A percentile compares a stretch with the other conserved stretches of the same genome.
Conservation (phyloP, 2,113 vertebrate species). For the Xyliphius kryptos region DNA sequence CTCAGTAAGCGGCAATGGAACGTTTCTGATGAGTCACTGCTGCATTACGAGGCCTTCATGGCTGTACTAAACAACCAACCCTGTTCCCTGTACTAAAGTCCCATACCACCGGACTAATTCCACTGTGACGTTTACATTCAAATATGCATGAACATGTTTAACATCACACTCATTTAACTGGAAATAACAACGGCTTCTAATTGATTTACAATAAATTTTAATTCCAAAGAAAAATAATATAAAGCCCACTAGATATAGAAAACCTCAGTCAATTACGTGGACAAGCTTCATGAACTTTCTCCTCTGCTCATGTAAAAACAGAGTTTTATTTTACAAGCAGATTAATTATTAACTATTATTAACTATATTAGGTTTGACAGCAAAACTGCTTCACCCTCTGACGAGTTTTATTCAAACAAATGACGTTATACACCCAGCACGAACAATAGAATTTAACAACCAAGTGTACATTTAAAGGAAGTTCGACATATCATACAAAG, state of each 20-base stretch:
- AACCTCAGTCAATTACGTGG: too few relatives aligned
- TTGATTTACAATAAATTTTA: too few relatives aligned
- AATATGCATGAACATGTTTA: too few relatives aligned
- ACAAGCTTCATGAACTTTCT: too few relatives aligned
- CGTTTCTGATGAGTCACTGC: slow-evolving; percentile 29
- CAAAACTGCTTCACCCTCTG: background rate
- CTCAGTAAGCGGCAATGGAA: background rate
- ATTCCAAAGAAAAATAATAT: too few relatives aligned
- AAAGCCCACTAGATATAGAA: too few relatives aligned
- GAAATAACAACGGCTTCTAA: too few relatives aligned
- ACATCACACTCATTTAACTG: too few relatives aligned
- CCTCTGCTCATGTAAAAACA: too few relatives aligned
- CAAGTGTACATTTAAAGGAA: background rate
- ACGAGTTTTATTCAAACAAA: background rate
- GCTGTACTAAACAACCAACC: background rate
- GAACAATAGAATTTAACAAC: background rate
- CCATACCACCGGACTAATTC: background rate
- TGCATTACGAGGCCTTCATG: background rate
- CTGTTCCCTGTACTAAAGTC: background rate
- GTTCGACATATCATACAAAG: background rate
- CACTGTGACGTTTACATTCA: background rate
- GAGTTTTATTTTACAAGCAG: too few relatives aligned
- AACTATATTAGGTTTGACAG: too few relatives aligned
- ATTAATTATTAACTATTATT: too few relatives aligned
- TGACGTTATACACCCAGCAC: background rate